phyloP scores from a whole-genome alignment of 1,140 invertebrate species.

The Dermatophagoides farinae region DNA sequence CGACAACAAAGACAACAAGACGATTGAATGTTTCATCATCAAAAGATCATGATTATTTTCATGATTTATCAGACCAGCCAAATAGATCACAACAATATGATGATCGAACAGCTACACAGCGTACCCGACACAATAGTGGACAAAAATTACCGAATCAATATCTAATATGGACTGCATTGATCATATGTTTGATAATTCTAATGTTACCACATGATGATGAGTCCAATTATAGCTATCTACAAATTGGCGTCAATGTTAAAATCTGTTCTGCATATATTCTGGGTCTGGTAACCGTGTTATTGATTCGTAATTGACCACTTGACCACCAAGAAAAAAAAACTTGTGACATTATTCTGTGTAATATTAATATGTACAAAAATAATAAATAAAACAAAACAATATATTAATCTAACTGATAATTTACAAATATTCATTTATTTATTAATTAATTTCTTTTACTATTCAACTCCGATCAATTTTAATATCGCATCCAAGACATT shows the following conservation, averaged over 20 bases:
- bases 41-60: constrained; percentile 2
- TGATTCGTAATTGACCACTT: constrained; percentile 6
- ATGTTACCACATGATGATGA: not conserved
- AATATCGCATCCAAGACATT: constrained; percentile 53
- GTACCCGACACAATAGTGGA: not conserved
- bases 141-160: constrained; percentile 6
- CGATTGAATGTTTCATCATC: too few species aligned
- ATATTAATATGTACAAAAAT: too few species aligned
- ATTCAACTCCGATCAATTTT: too few species aligned
- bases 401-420: not conserved
- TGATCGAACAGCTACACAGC: not conserved
- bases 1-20: not conserved
- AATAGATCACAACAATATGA: not conserved
- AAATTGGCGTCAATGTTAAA: not conserved
- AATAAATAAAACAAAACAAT: not conserved
- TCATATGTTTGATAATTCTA: not conserved
- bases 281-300: not conserved
- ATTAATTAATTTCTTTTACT: not conserved
- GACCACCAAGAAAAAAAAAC: too few species aligned
- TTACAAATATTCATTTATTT: not conserved
- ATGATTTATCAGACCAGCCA: not conserved
- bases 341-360: too few species aligned
- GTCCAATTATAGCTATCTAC: not conserved
- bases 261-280: constrained; percentile 1
- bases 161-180: not conserved